phyloP scores from a whole-genome alignment of 2,888 invertebrate species.

The Deilephila porcellus region DNA sequence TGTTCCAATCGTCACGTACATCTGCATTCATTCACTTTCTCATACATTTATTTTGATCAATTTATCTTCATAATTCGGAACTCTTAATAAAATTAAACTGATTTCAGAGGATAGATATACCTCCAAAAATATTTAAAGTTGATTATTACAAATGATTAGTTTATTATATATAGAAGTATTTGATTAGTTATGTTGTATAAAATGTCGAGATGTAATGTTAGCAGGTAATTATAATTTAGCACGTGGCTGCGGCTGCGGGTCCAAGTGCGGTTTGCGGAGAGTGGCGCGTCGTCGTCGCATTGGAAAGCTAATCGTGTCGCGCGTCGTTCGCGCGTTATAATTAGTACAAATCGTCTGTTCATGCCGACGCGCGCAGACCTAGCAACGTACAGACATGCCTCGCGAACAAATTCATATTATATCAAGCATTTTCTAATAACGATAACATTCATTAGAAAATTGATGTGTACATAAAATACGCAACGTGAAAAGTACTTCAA shows the following conservation, averaged over 20 bases:
- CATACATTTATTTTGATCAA: neutral
- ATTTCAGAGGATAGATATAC: too few relatives aligned
- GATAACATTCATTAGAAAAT: too few relatives aligned
- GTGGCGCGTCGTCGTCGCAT: conserved; percentile 51
- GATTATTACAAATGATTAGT: too few relatives aligned
- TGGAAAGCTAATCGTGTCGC: conserved; percentile 77
- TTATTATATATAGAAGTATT: too few relatives aligned
- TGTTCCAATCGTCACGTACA: conserved; percentile 47
- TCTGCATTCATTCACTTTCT: neutral
- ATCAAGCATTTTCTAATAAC: neutral
- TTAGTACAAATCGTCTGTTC: conserved; percentile 82
- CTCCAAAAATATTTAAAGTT: too few relatives aligned
- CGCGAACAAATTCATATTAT: neutral
- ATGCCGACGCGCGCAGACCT: conserved; percentile 55
- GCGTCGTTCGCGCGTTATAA: conserved; percentile 82
- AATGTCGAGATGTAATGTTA: neutral
- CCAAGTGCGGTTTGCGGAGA: conserved; percentile 41
- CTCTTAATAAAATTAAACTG: neutral
- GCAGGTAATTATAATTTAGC: neutral
- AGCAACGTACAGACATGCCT: conserved; percentile 52
- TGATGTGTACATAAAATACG: too few relatives aligned
- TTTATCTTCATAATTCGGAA: neutral
- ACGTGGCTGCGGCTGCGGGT: conserved; percentile 12
- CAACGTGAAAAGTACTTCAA: too few relatives aligned
- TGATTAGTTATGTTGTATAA: too few relatives aligned